Evolutionary conservation across 2,113 vertebrate genomes (phyloP).

Genomic region (Morone chrysops): DNA sequence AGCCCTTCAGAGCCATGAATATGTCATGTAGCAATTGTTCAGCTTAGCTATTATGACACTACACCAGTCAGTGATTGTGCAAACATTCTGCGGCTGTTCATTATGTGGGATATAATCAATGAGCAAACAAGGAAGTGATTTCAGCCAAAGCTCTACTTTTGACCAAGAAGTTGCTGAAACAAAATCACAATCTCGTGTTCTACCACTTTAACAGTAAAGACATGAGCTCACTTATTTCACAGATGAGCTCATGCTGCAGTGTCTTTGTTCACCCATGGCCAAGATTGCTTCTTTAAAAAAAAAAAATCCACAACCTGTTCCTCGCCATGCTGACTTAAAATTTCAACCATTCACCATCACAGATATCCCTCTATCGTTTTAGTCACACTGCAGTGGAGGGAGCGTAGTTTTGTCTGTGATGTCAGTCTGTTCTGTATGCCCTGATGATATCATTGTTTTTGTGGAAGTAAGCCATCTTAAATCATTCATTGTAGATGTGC

Average conservation of each 20-base stretch:
- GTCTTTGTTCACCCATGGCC: constrained; percentile 51
- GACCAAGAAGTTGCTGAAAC: background rate
- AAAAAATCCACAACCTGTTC: constrained; percentile 29
- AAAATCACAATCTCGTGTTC: background rate
- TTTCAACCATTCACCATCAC: constrained; percentile 4
- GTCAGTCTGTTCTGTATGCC: constrained; percentile 13
- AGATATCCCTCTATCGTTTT: background rate
- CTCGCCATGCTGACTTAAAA: constrained; percentile 11
- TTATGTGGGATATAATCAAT: background rate
- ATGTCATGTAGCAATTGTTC: background rate
- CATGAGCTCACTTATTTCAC: constrained; percentile 68
- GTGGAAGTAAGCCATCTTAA: constrained; percentile 20
- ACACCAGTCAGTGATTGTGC: background rate
- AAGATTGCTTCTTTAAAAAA: background rate
- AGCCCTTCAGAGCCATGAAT: background rate
- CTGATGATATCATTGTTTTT: constrained; percentile 61
- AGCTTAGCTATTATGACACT: background rate
- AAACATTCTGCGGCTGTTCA: background rate
- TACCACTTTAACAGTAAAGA: constrained; percentile 42
- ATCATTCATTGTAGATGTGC: constrained; percentile 55
- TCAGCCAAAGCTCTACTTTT: background rate
- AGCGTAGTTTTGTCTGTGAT: constrained; percentile 33
- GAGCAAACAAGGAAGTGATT: background rate
- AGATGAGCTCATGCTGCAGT: constrained; percentile 76
- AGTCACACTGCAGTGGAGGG: constrained; percentile 49